phyloP scores from a whole-genome alignment of 2,888 invertebrate genomes.

The Aphodius granarius region DNA sequence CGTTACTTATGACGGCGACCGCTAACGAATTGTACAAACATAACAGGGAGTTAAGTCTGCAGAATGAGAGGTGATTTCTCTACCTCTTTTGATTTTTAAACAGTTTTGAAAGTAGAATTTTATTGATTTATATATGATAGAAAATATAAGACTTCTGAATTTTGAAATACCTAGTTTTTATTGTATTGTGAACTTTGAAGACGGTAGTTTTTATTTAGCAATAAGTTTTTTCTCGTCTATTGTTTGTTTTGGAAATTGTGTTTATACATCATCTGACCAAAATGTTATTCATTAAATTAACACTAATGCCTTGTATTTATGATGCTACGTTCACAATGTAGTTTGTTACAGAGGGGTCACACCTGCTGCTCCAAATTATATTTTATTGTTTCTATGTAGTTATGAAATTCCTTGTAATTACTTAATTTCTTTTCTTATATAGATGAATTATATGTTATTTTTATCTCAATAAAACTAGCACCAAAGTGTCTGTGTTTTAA shows the following conservation, averaged over 20 bases:
- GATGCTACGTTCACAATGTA: neutral
- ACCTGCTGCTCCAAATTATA: neutral
- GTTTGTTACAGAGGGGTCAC: neutral
- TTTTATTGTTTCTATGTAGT: neutral
- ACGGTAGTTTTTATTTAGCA: neutral
- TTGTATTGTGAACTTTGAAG: neutral
- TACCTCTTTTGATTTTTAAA: neutral
- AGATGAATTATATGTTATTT: neutral
- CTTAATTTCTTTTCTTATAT: neutral
- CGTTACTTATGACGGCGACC: conserved; percentile 86
- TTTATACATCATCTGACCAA: neutral
- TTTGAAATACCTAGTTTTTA: neutral
- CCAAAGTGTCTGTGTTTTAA: neutral
- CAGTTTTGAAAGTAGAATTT: neutral
- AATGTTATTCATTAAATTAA: neutral
- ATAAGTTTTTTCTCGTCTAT: neutral
- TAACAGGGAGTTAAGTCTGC: conserved; percentile 89
- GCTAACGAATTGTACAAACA: conserved; percentile 97
- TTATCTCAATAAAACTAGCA: neutral
- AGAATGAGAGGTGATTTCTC: conserved; percentile 76
- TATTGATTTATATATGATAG: neutral
- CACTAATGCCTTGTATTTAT: neutral
- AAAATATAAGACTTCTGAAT: neutral
- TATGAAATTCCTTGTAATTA: neutral
- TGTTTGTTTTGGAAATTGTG: neutral